Base-by-base conservation (phyloP, 2,797 vertebrate species). In the Toxotes lorentzi region DNA sequence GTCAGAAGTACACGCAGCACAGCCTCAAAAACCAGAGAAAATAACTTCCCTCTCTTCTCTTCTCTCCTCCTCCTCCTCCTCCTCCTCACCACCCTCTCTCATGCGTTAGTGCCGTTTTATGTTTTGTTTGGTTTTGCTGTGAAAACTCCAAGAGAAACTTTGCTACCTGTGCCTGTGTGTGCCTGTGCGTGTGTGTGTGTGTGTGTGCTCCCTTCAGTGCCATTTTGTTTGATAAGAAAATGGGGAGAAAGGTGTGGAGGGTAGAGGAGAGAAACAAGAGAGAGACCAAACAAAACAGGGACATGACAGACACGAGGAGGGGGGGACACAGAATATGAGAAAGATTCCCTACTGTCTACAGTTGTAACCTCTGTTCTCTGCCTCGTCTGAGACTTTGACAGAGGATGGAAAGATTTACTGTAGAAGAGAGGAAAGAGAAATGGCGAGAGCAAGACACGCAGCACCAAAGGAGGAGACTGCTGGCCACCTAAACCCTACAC, bases 121-220 rank as follows among this genome's bases (percentile, higher is more conserved):
- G 91, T 93, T 93, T 93, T 93, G 87, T 92, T 93, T 92, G 86
- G 86, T 81, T 91, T 84, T 51, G 78, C 87, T 85, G 72, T 68
- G 81, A 91, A 92, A 93, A 92, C 90, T 92, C 90, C 74, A 81
- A 84, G 76, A 93, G 87, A 94, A 94, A 93, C 89, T 94, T 93
- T 92, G 86, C 85, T 89, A 88, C 86, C 84, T 87, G 82, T 75
- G 76, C 48, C 35, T 73, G 41, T 79, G 75, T 82, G 48, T 68
- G 54, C 34, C 51, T 38, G 14, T 38, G 8, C 34, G 38, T 56
- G 23, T 38, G 23, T 69, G 35, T 57, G 27, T 69, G 51, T 34
- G 61, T 17, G 50, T 60, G 43, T 32, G 38, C 71, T 77, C 17
- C 45, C 65, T 71, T 67, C 48, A 77, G 60, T 76, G 71, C 59